These are phyloP conservation scores for Lagopus leucura DNA, from an alignment of 2,113 vertebrate genomes.

Conservation along the genomic window DNA sequence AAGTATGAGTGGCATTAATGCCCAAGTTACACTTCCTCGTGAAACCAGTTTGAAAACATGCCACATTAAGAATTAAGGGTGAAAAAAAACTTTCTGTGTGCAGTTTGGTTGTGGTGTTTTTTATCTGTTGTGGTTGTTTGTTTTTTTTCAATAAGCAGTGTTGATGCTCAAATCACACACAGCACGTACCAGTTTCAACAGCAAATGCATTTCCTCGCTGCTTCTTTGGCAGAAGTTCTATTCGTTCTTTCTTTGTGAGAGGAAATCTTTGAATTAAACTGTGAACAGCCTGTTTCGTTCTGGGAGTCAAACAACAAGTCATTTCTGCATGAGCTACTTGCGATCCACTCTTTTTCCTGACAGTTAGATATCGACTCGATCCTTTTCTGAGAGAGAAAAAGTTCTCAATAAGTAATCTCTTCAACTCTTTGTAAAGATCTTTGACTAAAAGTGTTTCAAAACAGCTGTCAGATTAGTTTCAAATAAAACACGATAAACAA, in stretches of 20 bases:
- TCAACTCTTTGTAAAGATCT: background rate
- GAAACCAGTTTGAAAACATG: background rate
- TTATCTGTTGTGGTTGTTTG: accelerated
- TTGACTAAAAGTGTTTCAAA: background rate
- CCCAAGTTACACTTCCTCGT: background rate
- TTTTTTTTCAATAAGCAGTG: background rate
- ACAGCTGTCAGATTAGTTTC: background rate
- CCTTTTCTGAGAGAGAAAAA: slow-evolving; percentile 83
- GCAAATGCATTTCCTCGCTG: slow-evolving; percentile 75
- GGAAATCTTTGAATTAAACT: slow-evolving; percentile 89
- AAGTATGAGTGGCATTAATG: background rate
- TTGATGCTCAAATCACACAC: background rate
- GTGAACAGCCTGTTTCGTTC: slow-evolving; percentile 76
- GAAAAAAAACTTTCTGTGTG: background rate
- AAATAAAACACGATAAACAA: background rate
- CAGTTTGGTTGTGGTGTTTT: accelerated
- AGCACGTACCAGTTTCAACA: slow-evolving; percentile 81
- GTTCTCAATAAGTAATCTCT: background rate
- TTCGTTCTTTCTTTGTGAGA: slow-evolving; percentile 86
- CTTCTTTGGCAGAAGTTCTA: slow-evolving; percentile 83
- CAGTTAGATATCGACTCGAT: slow-evolving; percentile 84
- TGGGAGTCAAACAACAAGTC: slow-evolving; percentile 82
- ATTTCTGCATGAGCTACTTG: slow-evolving; percentile 78
- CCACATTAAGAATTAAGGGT: background rate
- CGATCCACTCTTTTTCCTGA: slow-evolving; percentile 88